Evolutionary conservation across 2,113 vertebrate genomes (phyloP), one percentile per base, ranked within the genome.

Genomic region (Tenebrosternarchus preto): DNA sequence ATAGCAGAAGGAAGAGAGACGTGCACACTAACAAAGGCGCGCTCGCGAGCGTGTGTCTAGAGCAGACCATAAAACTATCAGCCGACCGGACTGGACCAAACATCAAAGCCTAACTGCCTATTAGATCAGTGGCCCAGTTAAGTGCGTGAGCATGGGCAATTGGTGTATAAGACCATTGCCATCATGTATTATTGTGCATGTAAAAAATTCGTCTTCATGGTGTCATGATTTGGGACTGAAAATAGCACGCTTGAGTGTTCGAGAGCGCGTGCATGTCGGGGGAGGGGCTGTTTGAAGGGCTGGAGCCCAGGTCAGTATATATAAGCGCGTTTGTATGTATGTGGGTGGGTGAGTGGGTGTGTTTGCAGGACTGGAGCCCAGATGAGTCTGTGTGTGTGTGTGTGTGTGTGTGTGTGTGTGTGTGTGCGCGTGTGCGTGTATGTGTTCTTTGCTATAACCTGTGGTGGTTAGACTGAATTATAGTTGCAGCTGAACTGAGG

Each of bases 371-470:
- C 60, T 16, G 16, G 1, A 61, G 59, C 24, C 24, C 24, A 22
- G 59, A 12, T 64, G 27, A 20, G 25, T 39, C 43, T 4, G 24
- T 24, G 12, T 78, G 50, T 70, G 50, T 70, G 27, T 70, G 20
- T 63, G 50, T 77, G 43, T 43, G 69, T 67, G 20, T 71, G 56
- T 71, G 5, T 33, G 72, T 74, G n/a, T 74, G 50, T 56, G 59
- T 24, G 73, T 39, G 68, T n/a, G 25, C 22, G 19, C 73, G 69
- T 73, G 57, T 73, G 24, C 50, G 15, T 36, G 55, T 78, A 33
- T 39, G 68, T 64, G 22, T 69, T 27, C 24, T 79, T 20, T 57
- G 17, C 16, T 24, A 4, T 75, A 63, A 43, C 39, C 50, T 68
- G 68, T 69, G 69, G 31, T 73, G 22, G 15, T 70, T 56, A 79